Evolutionary conservation across 1,140 invertebrate species (phyloP).

Genomic region (Tetramorium alpestre): DNA sequence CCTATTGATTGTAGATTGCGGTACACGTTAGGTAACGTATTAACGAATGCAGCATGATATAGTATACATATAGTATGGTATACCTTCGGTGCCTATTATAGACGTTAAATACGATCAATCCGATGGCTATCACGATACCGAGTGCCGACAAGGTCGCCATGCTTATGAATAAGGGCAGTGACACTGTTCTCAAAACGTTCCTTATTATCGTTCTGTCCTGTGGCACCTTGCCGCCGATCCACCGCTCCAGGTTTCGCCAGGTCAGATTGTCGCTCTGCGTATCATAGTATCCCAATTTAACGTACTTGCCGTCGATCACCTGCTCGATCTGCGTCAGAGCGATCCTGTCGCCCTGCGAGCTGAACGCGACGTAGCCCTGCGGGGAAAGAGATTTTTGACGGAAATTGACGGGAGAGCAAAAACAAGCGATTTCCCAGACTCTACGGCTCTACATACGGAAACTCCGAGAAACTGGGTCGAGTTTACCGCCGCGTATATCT

Average conservation of each 20-base stretch:
- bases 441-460: constrained; percentile 90
- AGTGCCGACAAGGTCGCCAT: constrained; percentile 95
- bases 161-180: constrained; percentile 94
- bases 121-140: constrained; percentile 93
- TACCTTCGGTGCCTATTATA: constrained; percentile 96
- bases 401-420: neutral
- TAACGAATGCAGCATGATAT: constrained; percentile 33
- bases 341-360: constrained; percentile 98
- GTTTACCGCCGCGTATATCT: constrained; percentile 99
- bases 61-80: constrained; percentile 82
- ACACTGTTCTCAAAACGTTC: constrained; percentile 93
- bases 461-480: constrained; percentile 98
- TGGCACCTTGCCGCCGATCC: constrained; percentile 95
- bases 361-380: constrained; percentile 97
- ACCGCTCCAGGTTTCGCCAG: constrained; percentile 95
- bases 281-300: constrained; percentile 98
- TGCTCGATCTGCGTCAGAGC: constrained; percentile 99
- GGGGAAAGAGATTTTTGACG: neutral
- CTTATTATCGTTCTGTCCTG: constrained; percentile 97
- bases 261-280: constrained; percentile 97
- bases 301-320: constrained; percentile 97
- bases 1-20: constrained; percentile 28
- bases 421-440: neutral
- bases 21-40: constrained; percentile 9
- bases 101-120: constrained; percentile 95